Base-by-base conservation (phyloP, 1,140 invertebrate genomes). In the Leptopilina boulardi region DNA sequence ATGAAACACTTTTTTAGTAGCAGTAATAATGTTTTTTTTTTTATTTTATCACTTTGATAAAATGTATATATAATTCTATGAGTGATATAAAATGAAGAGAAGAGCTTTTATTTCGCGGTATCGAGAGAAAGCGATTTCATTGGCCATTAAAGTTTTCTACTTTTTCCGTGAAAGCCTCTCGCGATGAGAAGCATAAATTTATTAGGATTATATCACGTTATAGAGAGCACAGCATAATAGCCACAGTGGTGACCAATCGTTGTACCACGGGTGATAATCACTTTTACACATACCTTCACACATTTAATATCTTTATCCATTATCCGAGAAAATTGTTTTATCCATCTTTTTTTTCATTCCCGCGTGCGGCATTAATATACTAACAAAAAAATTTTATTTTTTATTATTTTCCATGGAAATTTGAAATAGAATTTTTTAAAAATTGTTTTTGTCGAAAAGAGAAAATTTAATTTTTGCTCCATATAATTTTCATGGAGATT, bases 181-280 rank as follows among this genome's bases (percentile, higher is more conserved):
- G 54, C 6, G 19, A 26, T 10, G 54, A 59, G 54, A 11, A 23
- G 23, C 54, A 23, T 59, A 59, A 59, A 59, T 59, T 59, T 59
- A 59, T 59, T 59, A 59, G 54, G 23, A 26, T 26, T 21, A 26
- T 59, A 59, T 13, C 54, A 26, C 54, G 54, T 59, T 59, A 59
- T 59, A 23, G 54, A 59, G 54, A n/a, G n/a, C n/a, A n/a, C 54
- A 59, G 21, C 23, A 19, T 59, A 21, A 59, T 59, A 21, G 54
- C 19, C 19, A 59, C 54, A 59, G 54, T 59, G 23, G 54, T 59
- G 23, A 59, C 54, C 54, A 59, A 13, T 59, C 54, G 54, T 59
- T 59, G 21, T 59, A 59, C 10, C 6, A 2, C 9, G 21, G 9
- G 54, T 59, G 19, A 59, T 59, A 59, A 59, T 59, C 54, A 59